Evolutionary conservation across 2,888 invertebrate species (phyloP), one percentile per base, ranked within the genome.

Genomic region (Drosophila ezoana): DNA sequence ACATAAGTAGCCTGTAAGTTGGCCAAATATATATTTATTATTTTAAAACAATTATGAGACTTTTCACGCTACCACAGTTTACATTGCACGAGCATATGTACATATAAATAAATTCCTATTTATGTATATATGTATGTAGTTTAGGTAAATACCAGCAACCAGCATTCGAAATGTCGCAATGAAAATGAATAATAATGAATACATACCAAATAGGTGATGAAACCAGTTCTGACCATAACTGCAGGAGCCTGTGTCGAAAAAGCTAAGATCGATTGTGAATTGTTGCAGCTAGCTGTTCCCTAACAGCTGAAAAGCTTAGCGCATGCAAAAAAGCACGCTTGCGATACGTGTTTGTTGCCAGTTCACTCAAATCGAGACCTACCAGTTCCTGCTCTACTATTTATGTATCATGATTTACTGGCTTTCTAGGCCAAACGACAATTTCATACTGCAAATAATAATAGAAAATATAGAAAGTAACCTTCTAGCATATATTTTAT

Each of bases 211-310:
- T 70, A 60, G 72, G 86, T 87, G 85, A 78, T 71, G 83, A 89
- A 83, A 83, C 83, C 88, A 67, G 83, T 84, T 83, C 79, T 73
- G 87, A 72, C 85, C 89, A 87, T 81, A 84, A 66, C 63, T 47
- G 56, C 43, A 84, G 73, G 72, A 79, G 79, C 43, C 61, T 68
- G 57, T 51, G 44, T 53, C 68, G 16, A 41, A 56, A 60, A 16
- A 40, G 3, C 44, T 20, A 43, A 81, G 68, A 72, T 81, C 74
- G 68, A 84, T 76, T 61, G 69, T 28, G 45, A 62, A 61, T 70
- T 60, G 59, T 48, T 45, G 13, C 35, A 23, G n/a, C 47, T 23
- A 45, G 56, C 40, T 45, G 71, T 67, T 68, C 66, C 61, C 43
- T 47, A 61, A 60, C 64, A 52, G 60, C 57, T 60, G 57, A 28